These are phyloP conservation scores for Pherbina coryleti DNA, from an alignment of 2,888 invertebrate species.

Conservation along the genomic window DNA sequence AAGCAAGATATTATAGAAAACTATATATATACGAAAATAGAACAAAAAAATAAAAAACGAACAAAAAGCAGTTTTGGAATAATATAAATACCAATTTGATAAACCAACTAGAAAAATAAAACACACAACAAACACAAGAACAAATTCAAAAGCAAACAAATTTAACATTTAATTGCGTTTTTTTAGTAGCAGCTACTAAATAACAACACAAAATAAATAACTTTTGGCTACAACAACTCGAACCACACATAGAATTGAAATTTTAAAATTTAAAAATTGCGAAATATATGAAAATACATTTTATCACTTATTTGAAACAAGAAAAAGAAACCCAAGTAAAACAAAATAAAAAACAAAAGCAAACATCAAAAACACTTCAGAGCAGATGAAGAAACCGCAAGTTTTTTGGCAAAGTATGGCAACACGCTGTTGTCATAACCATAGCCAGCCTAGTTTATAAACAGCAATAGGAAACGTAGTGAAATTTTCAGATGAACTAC, in stretches of 20 bases:
- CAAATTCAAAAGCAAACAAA: conserved; percentile 43
- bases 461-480: conserved; percentile 61
- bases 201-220: conserved; percentile 37
- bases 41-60: conserved; percentile 41
- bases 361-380: conserved; percentile 24
- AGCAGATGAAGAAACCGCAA: conserved; percentile 4
- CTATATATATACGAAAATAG: conserved; percentile 34
- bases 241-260: conserved; percentile 35
- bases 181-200: conserved; percentile 63
- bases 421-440: background rate
- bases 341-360: conserved; percentile 31
- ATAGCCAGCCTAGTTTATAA: conserved; percentile 41
- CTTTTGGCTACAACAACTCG: conserved; percentile 38
- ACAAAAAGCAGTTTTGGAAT: conserved; percentile 48
- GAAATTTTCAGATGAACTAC: conserved; percentile 39
- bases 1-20: conserved; percentile 47
- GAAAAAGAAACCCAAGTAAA: conserved; percentile 34
- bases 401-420: conserved; percentile 19
- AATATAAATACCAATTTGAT: conserved; percentile 48
- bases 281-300: conserved; percentile 50
- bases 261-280: conserved; percentile 30
- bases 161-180: conserved; percentile 61
- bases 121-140: conserved; percentile 43
- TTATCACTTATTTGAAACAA: conserved; percentile 66
- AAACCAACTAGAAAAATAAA: conserved; percentile 49